Percentiles rank a stretch among this genome's conserved stretches.
Conservation (phyloP, 2,888 invertebrate genomes). For the Laspeyria flexula region DNA sequence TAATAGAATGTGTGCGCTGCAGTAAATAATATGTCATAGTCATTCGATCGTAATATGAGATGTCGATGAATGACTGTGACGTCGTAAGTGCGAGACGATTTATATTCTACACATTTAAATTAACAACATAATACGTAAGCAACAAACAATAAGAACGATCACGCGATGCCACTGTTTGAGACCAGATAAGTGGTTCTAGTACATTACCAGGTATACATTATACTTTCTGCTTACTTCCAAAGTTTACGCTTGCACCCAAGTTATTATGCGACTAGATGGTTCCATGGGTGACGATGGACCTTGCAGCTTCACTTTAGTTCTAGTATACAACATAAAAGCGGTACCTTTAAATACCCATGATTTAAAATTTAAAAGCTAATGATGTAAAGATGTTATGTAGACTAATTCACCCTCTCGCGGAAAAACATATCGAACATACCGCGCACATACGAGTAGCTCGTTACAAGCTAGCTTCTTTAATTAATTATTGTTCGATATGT, state of each 20-base stretch:
- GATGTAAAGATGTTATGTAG: slow-evolving; percentile 9
- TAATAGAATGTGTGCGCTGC: slow-evolving; percentile 10
- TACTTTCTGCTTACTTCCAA: slow-evolving; percentile 5
- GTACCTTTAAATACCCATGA: slow-evolving; percentile 16
- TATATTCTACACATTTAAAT: slow-evolving; percentile 7
- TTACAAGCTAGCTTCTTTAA: no score
- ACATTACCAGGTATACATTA: slow-evolving; percentile 1
- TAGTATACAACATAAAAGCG: slow-evolving; percentile 12
- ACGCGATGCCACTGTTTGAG: slow-evolving; percentile 19
- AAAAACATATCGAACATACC: slow-evolving; percentile 11
- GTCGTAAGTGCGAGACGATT: slow-evolving; percentile 1
- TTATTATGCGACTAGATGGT: slow-evolving; percentile 52
- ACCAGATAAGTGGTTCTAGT: slow-evolving; percentile 3
- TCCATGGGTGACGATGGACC: slow-evolving; percentile 17
- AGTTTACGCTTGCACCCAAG: slow-evolving; percentile 33
- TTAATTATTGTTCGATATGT: background rate
- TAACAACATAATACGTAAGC: slow-evolving; percentile 5
- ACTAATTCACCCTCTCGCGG: slow-evolving; percentile 7
- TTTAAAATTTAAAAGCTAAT: slow-evolving; percentile 17
- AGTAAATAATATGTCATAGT: slow-evolving; percentile 2
- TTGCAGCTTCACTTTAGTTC: slow-evolving; percentile 7
- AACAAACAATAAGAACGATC: slow-evolving; percentile 14
- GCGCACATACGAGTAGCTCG: no score
- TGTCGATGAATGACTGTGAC: slow-evolving; percentile 12
- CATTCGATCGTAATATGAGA: slow-evolving; percentile 29